Evolutionary conservation across 2,113 vertebrate species (phyloP).

Genomic region (Indicator maculatus): DNA sequence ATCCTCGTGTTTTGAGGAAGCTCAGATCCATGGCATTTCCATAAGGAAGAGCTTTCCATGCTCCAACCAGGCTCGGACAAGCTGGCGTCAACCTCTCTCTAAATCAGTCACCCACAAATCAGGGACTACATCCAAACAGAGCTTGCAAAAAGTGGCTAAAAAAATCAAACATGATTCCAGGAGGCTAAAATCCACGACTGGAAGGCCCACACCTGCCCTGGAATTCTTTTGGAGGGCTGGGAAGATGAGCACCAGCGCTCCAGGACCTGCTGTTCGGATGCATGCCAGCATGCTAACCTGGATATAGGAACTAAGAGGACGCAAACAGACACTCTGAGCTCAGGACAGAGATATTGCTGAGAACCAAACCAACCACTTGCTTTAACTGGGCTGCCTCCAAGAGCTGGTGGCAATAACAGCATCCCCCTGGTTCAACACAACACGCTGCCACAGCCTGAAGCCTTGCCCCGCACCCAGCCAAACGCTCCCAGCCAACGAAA

Average conservation of each 20-base stretch:
- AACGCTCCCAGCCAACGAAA: neutral
- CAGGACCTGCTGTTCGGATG: neutral
- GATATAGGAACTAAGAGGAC: neutral
- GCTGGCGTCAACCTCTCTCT: neutral
- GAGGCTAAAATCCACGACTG: neutral
- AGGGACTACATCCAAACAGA: neutral
- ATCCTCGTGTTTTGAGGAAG: neutral
- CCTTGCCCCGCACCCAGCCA: neutral
- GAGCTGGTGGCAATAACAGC: neutral
- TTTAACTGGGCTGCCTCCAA: neutral
- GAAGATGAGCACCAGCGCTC: neutral
- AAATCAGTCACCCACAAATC: neutral
- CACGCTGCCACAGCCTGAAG: neutral
- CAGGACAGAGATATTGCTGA: neutral
- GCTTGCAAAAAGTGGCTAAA: neutral
- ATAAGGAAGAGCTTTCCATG: neutral
- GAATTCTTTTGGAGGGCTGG: neutral
- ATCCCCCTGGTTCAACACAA: neutral
- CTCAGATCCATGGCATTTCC: neutral
- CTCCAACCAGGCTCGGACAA: neutral
- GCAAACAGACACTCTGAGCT: neutral
- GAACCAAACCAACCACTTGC: neutral
- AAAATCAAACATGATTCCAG: rapidly evolving
- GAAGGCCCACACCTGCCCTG: neutral
- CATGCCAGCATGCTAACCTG: neutral